Percentiles rank a stretch among this genome's conserved stretches.
phyloP scores from a whole-genome alignment of 1,140 invertebrate species.

The Zaprionus tsacasi region DNA sequence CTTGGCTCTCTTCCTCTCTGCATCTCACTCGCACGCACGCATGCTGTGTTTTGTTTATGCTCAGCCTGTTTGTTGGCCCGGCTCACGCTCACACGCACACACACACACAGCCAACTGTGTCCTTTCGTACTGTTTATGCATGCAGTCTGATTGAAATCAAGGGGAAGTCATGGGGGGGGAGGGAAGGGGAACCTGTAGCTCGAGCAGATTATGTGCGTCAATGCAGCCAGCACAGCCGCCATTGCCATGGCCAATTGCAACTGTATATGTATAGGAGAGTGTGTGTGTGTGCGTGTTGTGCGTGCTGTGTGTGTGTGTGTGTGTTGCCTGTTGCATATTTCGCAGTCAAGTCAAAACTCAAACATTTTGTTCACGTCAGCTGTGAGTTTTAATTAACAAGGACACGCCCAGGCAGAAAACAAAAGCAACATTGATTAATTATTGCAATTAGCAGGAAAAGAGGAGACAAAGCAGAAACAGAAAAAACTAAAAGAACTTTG shows the following conservation, averaged over 20 bases:
- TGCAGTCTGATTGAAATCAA: constrained; percentile 46
- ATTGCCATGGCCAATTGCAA: constrained; percentile 42
- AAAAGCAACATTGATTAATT: constrained; percentile 64
- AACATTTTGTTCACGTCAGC: constrained; percentile 13
- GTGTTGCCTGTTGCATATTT: constrained; percentile 73
- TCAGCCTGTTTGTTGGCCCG: constrained; percentile 49
- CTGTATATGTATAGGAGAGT: neutral
- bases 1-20: neutral
- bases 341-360: constrained; percentile 12
- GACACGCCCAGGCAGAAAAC: constrained; percentile 20
- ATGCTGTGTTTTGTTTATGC: constrained; percentile 47
- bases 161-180: neutral
- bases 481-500: constrained; percentile 8
- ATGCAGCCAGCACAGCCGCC: constrained; percentile 30
- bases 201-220: constrained; percentile 45
- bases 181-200: constrained; percentile 36
- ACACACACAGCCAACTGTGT: constrained; percentile 5
- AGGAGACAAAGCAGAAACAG: neutral
- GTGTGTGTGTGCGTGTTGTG: neutral
- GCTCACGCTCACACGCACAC: constrained; percentile 24
- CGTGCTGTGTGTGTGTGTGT: constrained; percentile 9
- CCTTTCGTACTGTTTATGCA: constrained; percentile 42
- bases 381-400: constrained; percentile 73
- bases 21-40: constrained; percentile 1
- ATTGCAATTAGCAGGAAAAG: constrained; percentile 55